Base-by-base conservation (phyloP, 2,888 invertebrate genomes). In the Miltochrista miniata region DNA sequence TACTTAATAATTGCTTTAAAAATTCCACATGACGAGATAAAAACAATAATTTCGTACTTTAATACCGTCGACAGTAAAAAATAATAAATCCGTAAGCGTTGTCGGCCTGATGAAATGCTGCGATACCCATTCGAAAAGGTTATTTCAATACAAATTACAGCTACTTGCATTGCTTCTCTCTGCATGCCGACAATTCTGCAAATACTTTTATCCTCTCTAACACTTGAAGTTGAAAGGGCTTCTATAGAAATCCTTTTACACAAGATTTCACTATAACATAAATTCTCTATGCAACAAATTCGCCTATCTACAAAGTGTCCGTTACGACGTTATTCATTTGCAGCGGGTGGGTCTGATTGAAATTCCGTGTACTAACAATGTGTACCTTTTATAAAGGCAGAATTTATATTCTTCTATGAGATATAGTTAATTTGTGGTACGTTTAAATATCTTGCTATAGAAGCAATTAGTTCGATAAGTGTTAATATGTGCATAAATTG, bases 141-240 rank as follows among this genome's bases (percentile, higher is more conserved):
- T 90, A 90, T 90, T 91, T 85, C 87, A 86, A 90, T 90, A 90
- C 89, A 90, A 90, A 90, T 90, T 89, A 87, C 88, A 80, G 87
- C 85, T 86, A 87, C 90, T 90, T 86, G 86, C 87, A 73, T 83
- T 82, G 86, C 81, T 80, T 73, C 85, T 78, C 85, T 73, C 77
- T 78, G 85, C 84, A 74, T 83, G 85, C 90, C 90, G 87, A 83
- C 85, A 85, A 90, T 91, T 87, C 89, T 88, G 87, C 87, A 84
- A 85, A 91, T 91, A 85, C 80, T 90, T 89, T 83, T 81, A 86
- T 80, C 76, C 74, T 81, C 81, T 81, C 84, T 82, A 84, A 80
- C 72, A 76, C 76, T 64, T 55, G 45, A 52, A 54, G 51, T 64
- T 50, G 73, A 76, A 63, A 71, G 48, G 53, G 42, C 66, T 37